These are phyloP conservation scores for Diarsia rubi DNA, from an alignment of 2,888 invertebrate species.

Conservation along the genomic window DNA sequence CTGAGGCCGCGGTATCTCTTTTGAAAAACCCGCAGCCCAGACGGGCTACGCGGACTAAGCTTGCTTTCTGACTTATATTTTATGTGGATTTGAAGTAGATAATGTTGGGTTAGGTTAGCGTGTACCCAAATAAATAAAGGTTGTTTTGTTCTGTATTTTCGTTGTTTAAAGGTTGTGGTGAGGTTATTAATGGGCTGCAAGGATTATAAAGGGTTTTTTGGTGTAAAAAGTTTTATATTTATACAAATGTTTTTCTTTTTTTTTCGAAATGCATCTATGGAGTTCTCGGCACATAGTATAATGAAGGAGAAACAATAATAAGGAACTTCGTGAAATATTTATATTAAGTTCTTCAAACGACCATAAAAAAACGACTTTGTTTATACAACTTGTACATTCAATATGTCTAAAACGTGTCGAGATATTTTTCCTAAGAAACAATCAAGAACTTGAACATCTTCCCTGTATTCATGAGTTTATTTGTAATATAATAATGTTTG, in stretches of 20 bases:
- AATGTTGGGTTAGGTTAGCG: slow-evolving; percentile 1
- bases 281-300: not conserved
- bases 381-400: not conserved
- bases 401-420: not conserved
- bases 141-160: slow-evolving; percentile 7
- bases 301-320: too few species aligned
- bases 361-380: not conserved
- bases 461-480: slow-evolving; percentile 15
- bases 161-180: not conserved
- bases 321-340: not conserved
- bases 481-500: slow-evolving; percentile 16
- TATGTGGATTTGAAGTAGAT: slow-evolving; percentile 17
- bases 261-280: not conserved
- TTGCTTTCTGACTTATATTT: slow-evolving; percentile 33
- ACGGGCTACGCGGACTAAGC: slow-evolving; percentile 3
- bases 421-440: not conserved
- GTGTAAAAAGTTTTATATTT: not conserved
- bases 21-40: too few species aligned
- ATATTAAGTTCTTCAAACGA: not conserved
- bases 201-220: slow-evolving; percentile 9
- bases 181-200: slow-evolving; percentile 1
- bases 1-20: too few species aligned
- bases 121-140: slow-evolving; percentile 44
- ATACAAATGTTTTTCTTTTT: not conserved
- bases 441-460: slow-evolving; percentile 14